Conservation (phyloP, 2,113 vertebrate genomes). For the Cinclus mexicanus region DNA sequence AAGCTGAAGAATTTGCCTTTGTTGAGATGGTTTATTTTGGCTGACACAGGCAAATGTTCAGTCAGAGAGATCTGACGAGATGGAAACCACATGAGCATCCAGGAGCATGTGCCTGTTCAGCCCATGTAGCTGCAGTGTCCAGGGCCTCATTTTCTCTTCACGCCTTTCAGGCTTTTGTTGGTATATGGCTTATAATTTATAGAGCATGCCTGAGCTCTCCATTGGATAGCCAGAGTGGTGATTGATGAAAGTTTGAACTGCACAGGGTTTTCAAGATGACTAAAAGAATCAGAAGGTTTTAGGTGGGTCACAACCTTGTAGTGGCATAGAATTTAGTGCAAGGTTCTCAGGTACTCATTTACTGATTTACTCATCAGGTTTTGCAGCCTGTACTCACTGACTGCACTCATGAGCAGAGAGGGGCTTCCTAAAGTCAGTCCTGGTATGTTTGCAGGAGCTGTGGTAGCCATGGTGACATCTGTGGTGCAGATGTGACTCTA, state of each 20-base stretch:
- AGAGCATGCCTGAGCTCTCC: neutral
- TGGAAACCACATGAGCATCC: neutral
- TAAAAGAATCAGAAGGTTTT: neutral
- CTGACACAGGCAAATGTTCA: neutral
- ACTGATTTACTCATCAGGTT: neutral
- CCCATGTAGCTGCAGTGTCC: neutral
- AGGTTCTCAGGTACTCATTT: neutral
- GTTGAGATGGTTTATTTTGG: slow-evolving; percentile 6
- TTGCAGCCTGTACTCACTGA: neutral
- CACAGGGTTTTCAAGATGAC: neutral
- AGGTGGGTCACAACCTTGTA: neutral
- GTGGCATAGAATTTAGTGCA: neutral
- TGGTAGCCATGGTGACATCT: neutral
- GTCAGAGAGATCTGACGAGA: neutral
- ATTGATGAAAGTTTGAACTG: neutral
- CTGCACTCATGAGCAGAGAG: neutral
- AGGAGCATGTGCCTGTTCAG: neutral
- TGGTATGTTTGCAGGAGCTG: neutral
- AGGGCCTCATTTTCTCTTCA: neutral
- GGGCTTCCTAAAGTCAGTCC: neutral
- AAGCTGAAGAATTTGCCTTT: neutral
- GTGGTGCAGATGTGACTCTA: neutral
- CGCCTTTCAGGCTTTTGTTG: neutral
- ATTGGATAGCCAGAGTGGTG: neutral
- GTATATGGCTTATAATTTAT: neutral